Base-by-base conservation (phyloP, 2,888 invertebrate species). In the Abrostola tripartita region DNA sequence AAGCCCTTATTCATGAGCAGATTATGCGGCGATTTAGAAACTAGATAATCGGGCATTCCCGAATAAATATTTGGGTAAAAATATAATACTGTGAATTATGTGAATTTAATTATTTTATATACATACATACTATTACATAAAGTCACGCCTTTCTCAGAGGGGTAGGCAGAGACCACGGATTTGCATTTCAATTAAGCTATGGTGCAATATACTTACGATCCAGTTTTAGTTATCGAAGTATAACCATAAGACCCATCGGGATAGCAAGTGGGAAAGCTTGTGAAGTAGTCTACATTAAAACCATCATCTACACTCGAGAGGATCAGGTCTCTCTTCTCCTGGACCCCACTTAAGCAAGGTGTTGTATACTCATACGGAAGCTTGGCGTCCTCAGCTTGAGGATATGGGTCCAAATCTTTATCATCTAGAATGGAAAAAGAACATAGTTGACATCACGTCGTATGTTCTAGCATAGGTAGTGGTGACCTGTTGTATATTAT, bases 181-280 rank as follows among this genome's bases (percentile, higher is more conserved):
- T n/a, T n/a, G n/a, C n/a, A n/a, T n/a, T n/a, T n/a, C n/a, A n/a
- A n/a, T n/a, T n/a, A n/a, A n/a, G n/a, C n/a, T n/a, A n/a, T n/a
- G n/a, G n/a, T n/a, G n/a, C 12, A 6, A 6, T 47, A 36, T 37
- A 88, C 91, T 81, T 67, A 94, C 93, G 86, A 85, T 53, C 89
- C 89, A 73, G 85, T 88, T 0, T 71, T 73, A 1, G 82, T 87
- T 1, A 63, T 62, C 0, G 74, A 70, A 0, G 87, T 82, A 54
- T 90, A 82, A 0, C 90, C 91, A 49, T 78, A 91, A 0, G 89
- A 91, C 0, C 93, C 93, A 75, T 94, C 94, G 0, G 93, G 92
- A 51, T 90, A 71, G 57, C 94, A 94, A 7, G 81, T 86, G 0
- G 84, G 71, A 0, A 86, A 76, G 0, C 63, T 68, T 0, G 76